These are phyloP conservation scores for Pseudomugil tenellus DNA, from an alignment of 2,797 vertebrate genomes.

Conservation along the genomic window DNA sequence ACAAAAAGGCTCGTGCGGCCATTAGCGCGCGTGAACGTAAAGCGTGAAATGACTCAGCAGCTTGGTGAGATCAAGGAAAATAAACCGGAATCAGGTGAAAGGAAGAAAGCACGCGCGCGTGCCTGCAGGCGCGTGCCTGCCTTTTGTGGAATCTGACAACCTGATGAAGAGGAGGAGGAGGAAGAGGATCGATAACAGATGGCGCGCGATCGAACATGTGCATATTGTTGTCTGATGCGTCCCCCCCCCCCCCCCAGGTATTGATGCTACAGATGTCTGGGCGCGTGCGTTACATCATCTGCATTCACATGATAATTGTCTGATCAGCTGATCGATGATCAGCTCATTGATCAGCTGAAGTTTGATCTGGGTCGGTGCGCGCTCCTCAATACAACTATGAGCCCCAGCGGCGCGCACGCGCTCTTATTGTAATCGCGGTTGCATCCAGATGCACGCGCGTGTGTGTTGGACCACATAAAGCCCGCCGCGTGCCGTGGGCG, in stretches of 20 bases:
- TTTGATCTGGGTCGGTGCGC: too few relatives aligned
- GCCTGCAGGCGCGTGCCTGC: conserved; percentile 1
- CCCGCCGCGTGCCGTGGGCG: conserved; percentile 69
- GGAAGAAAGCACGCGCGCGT: too few relatives aligned
- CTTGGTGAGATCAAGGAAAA: too few relatives aligned
- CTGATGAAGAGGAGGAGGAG: not conserved
- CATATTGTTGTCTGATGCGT: conserved; percentile 47
- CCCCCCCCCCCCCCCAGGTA: conserved; percentile 31
- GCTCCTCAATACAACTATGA: too few relatives aligned
- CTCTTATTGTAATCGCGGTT: too few relatives aligned
- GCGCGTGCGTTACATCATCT: conserved; percentile 15
- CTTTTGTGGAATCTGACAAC: not conserved
- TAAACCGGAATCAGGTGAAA: too few relatives aligned
- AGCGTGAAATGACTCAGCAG: too few relatives aligned
- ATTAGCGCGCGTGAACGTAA: conserved; percentile 68
- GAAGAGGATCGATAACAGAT: conserved; percentile 68
- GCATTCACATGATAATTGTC: not conserved
- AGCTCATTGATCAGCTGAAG: not conserved
- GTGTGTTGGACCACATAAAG: not conserved
- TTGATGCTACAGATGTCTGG: conserved; percentile 8
- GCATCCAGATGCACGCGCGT: too few relatives aligned
- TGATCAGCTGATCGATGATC: too few relatives aligned
- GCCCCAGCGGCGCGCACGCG: too few relatives aligned
- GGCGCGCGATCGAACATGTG: conserved; percentile 63
- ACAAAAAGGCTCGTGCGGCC: conserved; percentile 48